Evolutionary conservation across 2,888 invertebrate species (phyloP).

Genomic region (Ischnus inquisitorius): DNA sequence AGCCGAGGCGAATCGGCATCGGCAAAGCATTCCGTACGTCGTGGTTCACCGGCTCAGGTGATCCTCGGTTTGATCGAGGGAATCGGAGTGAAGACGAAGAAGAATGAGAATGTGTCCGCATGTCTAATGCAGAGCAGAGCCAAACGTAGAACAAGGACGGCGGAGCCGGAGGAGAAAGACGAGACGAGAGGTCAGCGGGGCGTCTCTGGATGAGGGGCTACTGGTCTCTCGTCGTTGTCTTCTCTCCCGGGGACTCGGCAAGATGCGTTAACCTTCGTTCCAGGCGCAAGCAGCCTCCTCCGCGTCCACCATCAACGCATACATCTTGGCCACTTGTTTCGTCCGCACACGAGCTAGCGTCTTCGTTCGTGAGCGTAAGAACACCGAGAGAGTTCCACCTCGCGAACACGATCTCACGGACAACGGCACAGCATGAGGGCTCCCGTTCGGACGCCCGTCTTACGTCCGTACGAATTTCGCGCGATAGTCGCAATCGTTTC

Average conservation of each 20-base stretch:
- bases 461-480: slow-evolving; percentile 74
- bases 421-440: slow-evolving; percentile 74
- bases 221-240: slow-evolving; percentile 77
- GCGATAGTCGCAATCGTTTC: slow-evolving; percentile 37
- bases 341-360: not conserved
- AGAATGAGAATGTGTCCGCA: slow-evolving; percentile 47
- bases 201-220: slow-evolving; percentile 80
- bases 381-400: not conserved
- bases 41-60: slow-evolving; percentile 73
- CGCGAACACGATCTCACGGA: slow-evolving; percentile 58
- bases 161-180: slow-evolving; percentile 30
- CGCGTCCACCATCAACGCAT: not conserved
- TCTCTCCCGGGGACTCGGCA: slow-evolving; percentile 4
- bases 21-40: slow-evolving; percentile 83
- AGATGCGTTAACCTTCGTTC: slow-evolving; percentile 37
- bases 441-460: slow-evolving; percentile 64
- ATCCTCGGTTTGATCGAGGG: slow-evolving; percentile 47
- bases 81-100: slow-evolving; percentile 56
- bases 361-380: not conserved
- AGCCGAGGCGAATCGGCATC: slow-evolving; percentile 70
- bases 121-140: slow-evolving; percentile 32
- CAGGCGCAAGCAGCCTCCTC: slow-evolving; percentile 16
- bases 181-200: slow-evolving; percentile 81
- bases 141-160: slow-evolving; percentile 14
- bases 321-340: slow-evolving; percentile 35